Evolutionary conservation across 2,113 vertebrate species (phyloP).

Genomic region (Lates calcarifer): DNA sequence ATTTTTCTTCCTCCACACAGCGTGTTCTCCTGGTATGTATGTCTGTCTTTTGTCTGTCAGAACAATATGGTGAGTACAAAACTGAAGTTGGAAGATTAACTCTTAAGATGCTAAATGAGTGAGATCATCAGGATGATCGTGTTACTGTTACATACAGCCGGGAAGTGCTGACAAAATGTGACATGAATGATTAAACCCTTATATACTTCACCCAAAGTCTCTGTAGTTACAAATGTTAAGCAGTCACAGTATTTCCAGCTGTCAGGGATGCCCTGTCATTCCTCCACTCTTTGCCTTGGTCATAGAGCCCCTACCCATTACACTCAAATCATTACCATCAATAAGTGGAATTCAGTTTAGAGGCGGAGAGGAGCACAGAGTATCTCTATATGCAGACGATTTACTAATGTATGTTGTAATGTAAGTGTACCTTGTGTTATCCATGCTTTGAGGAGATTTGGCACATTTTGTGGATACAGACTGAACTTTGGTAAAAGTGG

Average conservation of each 20-base stretch:
- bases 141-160: too few relatives aligned
- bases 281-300: not conserved
- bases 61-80: not conserved
- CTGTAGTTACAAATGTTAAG: not conserved
- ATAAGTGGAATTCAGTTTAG: not conserved
- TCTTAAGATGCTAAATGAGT: not conserved
- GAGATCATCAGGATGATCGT: not conserved
- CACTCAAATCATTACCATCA: not conserved
- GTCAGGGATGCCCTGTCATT: not conserved
- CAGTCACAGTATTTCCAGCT: not conserved
- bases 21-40: not conserved
- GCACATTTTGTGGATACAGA: not conserved
- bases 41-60: not conserved
- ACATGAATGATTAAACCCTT: not conserved
- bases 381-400: constrained; percentile 9
- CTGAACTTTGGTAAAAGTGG: not conserved
- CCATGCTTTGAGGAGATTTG: not conserved
- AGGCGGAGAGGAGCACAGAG: not conserved
- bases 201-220: constrained; percentile 7
- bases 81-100: not conserved
- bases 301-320: not conserved
- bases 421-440: not conserved
- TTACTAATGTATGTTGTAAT: not conserved
- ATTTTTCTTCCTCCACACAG: constrained; percentile 10
- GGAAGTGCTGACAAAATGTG: too few relatives aligned